phyloP scores from a whole-genome alignment of 2,888 invertebrate species.

The Nephrotoma appendiculata region DNA sequence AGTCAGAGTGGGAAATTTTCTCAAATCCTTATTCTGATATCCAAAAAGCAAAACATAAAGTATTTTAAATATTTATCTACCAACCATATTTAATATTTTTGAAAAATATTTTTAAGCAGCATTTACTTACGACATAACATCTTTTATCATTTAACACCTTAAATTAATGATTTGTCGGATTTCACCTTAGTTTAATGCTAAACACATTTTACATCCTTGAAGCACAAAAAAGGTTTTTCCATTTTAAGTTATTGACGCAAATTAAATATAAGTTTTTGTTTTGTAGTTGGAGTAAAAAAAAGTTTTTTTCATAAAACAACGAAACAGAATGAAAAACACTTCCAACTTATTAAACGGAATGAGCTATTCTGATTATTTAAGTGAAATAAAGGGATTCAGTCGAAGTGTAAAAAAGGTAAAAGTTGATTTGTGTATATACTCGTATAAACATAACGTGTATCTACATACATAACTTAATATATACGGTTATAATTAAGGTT shows the following conservation, averaged over 20 bases:
- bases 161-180: neutral
- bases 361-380: neutral
- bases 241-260: neutral
- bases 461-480: neutral
- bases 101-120: too few relatives aligned
- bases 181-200: neutral
- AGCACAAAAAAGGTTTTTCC: neutral
- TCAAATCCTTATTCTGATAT: too few relatives aligned
- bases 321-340: neutral
- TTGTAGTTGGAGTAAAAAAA: neutral
- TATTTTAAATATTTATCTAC: too few relatives aligned
- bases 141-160: neutral
- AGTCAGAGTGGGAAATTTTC: too few relatives aligned
- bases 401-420: neutral
- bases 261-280: neutral
- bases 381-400: neutral
- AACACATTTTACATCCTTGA: neutral
- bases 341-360: neutral
- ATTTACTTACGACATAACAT: too few relatives aligned
- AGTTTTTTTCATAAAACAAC: neutral
- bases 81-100: too few relatives aligned
- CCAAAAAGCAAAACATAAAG: too few relatives aligned
- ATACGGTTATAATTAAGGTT: neutral
- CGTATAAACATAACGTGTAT: neutral
- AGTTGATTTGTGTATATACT: neutral